Evolutionary conservation across 2,888 invertebrate genomes (phyloP), one percentile per base, ranked within the genome.

Genomic region (Argyresthia goedartella): DNA sequence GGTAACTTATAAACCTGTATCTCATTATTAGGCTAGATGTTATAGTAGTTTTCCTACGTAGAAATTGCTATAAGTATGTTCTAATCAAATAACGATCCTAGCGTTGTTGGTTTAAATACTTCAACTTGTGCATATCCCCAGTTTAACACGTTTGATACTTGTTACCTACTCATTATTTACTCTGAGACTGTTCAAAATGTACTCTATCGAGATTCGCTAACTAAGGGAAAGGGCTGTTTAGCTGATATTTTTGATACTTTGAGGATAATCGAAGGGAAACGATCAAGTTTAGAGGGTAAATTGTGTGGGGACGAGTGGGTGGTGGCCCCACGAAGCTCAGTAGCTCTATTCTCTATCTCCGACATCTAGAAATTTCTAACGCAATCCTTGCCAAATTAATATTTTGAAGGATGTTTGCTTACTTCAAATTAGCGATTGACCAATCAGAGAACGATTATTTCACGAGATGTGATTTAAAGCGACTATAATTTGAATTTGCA

Each of bases 191-290:
- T 85, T 82, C 81, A 80, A 80, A 76, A 73, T 79, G 71, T 77
- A 73, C 73, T 74, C 76, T 84, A 76, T 81, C 80, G 81, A 82
- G 76, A 74, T 78, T 81, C 84, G 78, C 76, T 84, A 82, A 82
- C 76, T 84, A 82, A 82, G 75, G 82, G 82, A 86, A 86, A 84
- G 84, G 82, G 79, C 84, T 80, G 73, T 81, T 77, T 75, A 81
- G 85, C 82, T 80, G 79, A 86, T 86, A 86, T 86, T 86, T 86
- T 86, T 86, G 85, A 86, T 85, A 86, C 85, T 79, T 79, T 79
- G 82, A 80, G 77, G 76, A 75, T 73, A 77, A 81, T 84, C 81
- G 80, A 79, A 76, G 80, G 81, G 84, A 81, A 85, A 82, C 81
- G 78, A 73, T 72, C 74, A 62, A 60, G 73, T 36, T 14, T 42